Base-by-base conservation (phyloP, 2,797 vertebrate genomes). In the Coilia nasus region DNA sequence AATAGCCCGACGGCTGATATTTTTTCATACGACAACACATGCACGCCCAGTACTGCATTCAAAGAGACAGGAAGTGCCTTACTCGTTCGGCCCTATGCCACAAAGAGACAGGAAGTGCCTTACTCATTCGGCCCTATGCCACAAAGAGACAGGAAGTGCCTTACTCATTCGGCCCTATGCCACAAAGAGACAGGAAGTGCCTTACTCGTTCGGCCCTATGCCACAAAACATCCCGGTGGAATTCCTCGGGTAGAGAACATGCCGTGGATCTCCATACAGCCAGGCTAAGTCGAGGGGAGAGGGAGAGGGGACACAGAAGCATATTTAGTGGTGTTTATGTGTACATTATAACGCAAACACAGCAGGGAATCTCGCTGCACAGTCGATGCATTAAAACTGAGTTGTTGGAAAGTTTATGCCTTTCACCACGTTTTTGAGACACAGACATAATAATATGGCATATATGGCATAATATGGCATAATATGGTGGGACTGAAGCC, bases 191-290 rank as follows among this genome's bases (percentile, higher is more conserved):
- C 35, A 21, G 2, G 25, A 15, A 44, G 21, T 82, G 17, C 86
- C 93, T 92, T 90, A 98, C 97, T 90, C 85, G 87, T 98, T 97
- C 0, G 41, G 78, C 41, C 93, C 95, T 0, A 92, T 31, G 28
- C 97, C 97, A 50, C 97, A 98, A 90, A 97, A 98, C 91, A 91
- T 95, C 54, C 97, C 97, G 0, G 96, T 96, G 28, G 97, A 97
- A 92, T 98, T 97, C 78, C 94, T 94, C 21, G 97, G 94, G 86
- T 96, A 97, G 6, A 98, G 95, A 67, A 97, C 96, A 81, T 98
- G 95, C 3, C 95, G 92, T 0, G 97, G 97, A 86, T 97, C 96
- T 85, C 97, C 97, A 6, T 97, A 97, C 10, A 96, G 84, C 97
- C 97, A 98, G 31, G 97, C 97, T 97, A 89, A 28, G 41, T 9